Base-by-base conservation (phyloP, 1,140 invertebrate species). In the Aphidius ervi region DNA sequence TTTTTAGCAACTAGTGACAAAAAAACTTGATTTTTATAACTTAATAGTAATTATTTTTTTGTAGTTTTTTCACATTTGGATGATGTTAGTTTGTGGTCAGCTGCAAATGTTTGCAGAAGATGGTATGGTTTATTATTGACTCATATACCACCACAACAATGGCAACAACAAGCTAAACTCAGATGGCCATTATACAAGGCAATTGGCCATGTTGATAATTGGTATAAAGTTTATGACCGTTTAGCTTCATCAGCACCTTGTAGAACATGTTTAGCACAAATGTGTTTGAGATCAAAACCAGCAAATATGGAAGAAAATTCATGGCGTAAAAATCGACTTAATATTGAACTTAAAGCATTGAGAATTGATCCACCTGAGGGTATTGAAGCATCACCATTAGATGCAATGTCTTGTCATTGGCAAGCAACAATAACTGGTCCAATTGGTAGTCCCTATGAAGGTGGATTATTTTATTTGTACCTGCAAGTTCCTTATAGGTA, bases 401-500 rank as follows among this genome's bases (percentile, higher is more conserved):
- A 97, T 79, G 78, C 82, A 62, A 81, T 82, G 63, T 87, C 88
- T 74, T 88, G 88, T 75, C 92, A 95, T 77, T 97, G 94, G 94
- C 91, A 95, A 77, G 94, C 94, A 5, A 90, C 89, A 16, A 92
- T 97, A 64, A 87, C 89, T 55, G 94, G 94, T 9, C 94, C 94
- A 9, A 86, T 86, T 16, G 91, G 91, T 16, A 94, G 92, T 76
- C 93, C 93, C 0, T 97, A 96, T 71, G 92, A 96, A 79, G 95
- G 95, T 20, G 96, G 96, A 23, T 83, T 94, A 43, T 98, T 98
- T 81, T 97, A 93, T 77, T 80, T 98, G 39, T 95, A 94, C 73
- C 84, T 97, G 42, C 91, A 94, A 81, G 90, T 96, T 64, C 88
- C 89, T 16, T 83, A 85, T 64, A 87, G 85, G 86, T 88, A 74